Evolutionary conservation across 2,113 vertebrate genomes (phyloP).

Genomic region (Dicentrarchus labrax): DNA sequence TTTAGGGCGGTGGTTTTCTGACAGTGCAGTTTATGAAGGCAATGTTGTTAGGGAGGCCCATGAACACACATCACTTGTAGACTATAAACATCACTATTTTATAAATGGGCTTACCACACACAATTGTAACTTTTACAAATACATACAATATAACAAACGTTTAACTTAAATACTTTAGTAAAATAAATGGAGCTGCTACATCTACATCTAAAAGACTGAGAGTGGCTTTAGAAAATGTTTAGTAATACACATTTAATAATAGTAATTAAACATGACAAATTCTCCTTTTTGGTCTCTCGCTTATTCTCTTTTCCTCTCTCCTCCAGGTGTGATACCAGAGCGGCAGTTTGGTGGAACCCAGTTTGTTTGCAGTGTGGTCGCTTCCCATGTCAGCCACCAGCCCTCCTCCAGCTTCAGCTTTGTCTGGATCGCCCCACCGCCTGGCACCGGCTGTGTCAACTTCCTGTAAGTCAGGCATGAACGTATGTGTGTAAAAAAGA

Average conservation of each 20-base stretch:
- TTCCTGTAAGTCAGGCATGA: conserved; percentile 91
- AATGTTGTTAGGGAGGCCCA: not conserved
- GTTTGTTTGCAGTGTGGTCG: conserved; percentile 98
- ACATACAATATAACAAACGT: not conserved
- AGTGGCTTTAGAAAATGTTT: not conserved
- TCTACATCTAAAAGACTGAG: not conserved
- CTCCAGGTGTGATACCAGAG: conserved; percentile 93
- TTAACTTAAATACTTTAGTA: not conserved
- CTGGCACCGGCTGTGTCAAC: conserved; percentile 98
- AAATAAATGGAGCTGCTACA: conserved; percentile 32
- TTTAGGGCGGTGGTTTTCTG: no score
- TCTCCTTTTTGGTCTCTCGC: not conserved
- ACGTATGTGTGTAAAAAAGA: conserved; percentile 2
- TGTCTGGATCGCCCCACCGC: conserved; percentile 97
- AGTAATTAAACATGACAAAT: not conserved
- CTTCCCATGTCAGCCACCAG: conserved; percentile 96
- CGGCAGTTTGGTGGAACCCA: conserved; percentile 94
- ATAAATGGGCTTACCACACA: not conserved
- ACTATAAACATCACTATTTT: conserved; percentile 6
- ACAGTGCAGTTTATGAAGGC: not conserved
- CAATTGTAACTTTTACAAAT: conserved; percentile 19
- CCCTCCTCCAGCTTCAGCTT: conserved; percentile 97
- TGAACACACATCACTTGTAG: not conserved
- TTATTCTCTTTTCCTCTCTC: conserved; percentile 9
- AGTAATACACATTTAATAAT: not conserved